Conservation (phyloP, 2,113 vertebrate genomes). For the Oreochromis spilurus region DNA sequence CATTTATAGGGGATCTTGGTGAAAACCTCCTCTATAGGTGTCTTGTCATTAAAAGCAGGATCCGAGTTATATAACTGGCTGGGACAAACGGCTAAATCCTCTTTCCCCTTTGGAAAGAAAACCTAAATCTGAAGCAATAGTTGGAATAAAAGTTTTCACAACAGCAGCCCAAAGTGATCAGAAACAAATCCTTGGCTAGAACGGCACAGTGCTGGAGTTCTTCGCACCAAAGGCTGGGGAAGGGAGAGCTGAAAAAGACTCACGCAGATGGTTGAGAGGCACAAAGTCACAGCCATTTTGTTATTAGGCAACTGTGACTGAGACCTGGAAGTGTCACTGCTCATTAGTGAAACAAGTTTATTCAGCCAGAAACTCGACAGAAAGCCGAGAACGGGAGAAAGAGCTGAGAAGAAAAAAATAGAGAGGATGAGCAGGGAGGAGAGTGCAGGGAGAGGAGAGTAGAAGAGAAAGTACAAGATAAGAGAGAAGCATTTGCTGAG, state of each 20-base stretch:
- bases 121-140: background rate
- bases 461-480: background rate
- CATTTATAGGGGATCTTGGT: background rate
- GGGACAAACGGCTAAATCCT: background rate
- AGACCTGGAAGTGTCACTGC: slow-evolving; percentile 54
- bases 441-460: background rate
- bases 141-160: background rate
- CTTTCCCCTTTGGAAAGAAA: background rate
- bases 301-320: slow-evolving; percentile 26
- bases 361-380: slow-evolving; percentile 38
- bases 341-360: slow-evolving; percentile 61
- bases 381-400: slow-evolving; percentile 3
- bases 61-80: background rate
- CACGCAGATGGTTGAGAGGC: slow-evolving; percentile 26
- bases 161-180: slow-evolving; percentile 32
- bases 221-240: background rate
- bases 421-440: background rate
- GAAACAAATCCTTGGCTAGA: slow-evolving; percentile 25
- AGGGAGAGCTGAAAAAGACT: slow-evolving; percentile 21
- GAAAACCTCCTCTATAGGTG: background rate
- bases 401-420: background rate
- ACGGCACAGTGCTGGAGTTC: background rate
- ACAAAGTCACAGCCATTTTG: slow-evolving; percentile 43
- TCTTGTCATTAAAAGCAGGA: background rate
- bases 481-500: background rate